Base-by-base conservation (phyloP, 2,888 invertebrate genomes). In the Drosophila prostipennis region DNA sequence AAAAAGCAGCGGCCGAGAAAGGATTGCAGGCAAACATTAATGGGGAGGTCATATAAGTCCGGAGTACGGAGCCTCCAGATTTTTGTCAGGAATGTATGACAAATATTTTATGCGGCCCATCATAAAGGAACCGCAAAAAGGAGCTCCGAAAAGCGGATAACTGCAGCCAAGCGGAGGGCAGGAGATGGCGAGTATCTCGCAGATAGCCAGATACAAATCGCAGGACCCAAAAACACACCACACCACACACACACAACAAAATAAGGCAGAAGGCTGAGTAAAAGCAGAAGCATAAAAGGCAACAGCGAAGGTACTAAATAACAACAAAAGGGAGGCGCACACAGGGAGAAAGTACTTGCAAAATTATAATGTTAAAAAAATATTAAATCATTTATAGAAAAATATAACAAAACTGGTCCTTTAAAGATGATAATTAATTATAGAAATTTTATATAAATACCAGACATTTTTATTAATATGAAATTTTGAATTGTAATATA, bases 81-180 rank as follows among this genome's bases (percentile, higher is more conserved):
- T 87, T 77, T 72, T 67, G 76, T 52, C 43, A 43, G 45, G 60
- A 59, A 67, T 78, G 84, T 77, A 86, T 81, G 87, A 81, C 84
- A 81, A 81, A 81, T 81, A 81, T 81, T 81, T 81, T 81, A 81
- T 81, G 81, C 87, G 87, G 84, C 83, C 84, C 84, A 87, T 81
- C 81, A 87, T 81, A 81, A 81, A 83, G 77, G 54, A 76, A 84
- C 79, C 83, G 69, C 73, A 65, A 67, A 23, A 43, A n/a, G 40
- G 63, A 37, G 29, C 29, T 8, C 36, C 37, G 8, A 26, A 1
- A 45, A 34, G 49, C 19, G 64, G 26, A 36, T 73, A 80, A 83
- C 72, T 76, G 76, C 77, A 84, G 70, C 79, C 67, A 51, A 42
- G 59, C n/a, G 45, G 45, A n/a, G 26, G 45, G 26, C 26, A 32